Evolutionary conservation across 2,113 vertebrate genomes (phyloP).

Genomic region (Bagarius yarrelli): DNA sequence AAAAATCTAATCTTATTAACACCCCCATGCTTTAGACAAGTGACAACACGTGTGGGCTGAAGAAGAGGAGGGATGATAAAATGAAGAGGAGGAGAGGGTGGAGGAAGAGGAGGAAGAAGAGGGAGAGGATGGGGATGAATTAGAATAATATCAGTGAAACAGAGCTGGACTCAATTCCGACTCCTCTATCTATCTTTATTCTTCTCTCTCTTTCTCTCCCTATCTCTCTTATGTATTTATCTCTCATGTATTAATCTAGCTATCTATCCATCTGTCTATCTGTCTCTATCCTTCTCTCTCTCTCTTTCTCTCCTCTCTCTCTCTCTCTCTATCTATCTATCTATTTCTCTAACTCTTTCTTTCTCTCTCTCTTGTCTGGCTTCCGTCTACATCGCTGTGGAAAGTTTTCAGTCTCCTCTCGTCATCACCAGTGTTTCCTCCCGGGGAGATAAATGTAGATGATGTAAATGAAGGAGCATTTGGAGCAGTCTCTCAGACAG

Average conservation of each 20-base stretch:
- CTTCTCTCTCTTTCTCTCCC: neutral
- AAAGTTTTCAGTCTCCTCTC: conserved; percentile 15
- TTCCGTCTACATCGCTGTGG: neutral
- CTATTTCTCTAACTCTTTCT: neutral
- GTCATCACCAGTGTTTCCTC: conserved; percentile 16
- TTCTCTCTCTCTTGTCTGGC: neutral
- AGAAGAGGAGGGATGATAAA: neutral
- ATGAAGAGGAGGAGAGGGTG: conserved; percentile 1
- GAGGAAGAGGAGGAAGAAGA: neutral
- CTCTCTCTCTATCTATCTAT: neutral
- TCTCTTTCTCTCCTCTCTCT: neutral
- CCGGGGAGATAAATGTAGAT: conserved; percentile 29
- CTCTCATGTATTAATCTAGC: too few species aligned
- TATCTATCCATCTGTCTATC: too few species aligned
- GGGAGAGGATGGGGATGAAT: conserved; percentile 16
- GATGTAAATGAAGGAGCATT: conserved; percentile 12
- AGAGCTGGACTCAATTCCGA: neutral
- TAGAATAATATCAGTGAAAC: conserved; percentile 13
- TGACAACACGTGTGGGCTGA: neutral
- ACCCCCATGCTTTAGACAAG: conserved; percentile 28
- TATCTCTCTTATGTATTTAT: too few species aligned
- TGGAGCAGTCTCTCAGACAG: neutral
- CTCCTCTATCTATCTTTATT: neutral
- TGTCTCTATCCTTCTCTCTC: neutral
- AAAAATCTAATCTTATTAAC: conserved; percentile 27